These are phyloP conservation scores for Carollia perspicillata DNA, from an alignment of 2,113 vertebrate species.

Conservation along the genomic window DNA sequence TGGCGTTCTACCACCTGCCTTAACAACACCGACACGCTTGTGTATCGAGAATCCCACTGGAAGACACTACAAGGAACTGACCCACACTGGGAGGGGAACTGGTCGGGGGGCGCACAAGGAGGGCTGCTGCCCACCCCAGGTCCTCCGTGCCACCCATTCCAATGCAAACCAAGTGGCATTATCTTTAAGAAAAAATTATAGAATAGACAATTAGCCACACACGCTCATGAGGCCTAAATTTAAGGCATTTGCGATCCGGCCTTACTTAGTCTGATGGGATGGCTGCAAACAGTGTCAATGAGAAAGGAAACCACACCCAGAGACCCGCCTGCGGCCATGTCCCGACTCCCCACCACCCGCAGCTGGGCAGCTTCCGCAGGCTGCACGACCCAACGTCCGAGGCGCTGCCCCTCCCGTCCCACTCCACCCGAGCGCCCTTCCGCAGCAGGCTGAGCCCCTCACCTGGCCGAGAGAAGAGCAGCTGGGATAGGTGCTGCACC, in stretches of 20 bases:
- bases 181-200: not conserved
- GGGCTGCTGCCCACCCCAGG: not conserved
- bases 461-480: constrained; percentile 91
- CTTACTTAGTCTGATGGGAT: not conserved
- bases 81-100: not conserved
- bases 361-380: not conserved
- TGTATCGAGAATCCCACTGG: not conserved
- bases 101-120: not conserved
- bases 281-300: not conserved
- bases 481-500: constrained; percentile 90
- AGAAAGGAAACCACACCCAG: not conserved
- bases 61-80: not conserved
- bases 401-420: not conserved
- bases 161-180: not conserved
- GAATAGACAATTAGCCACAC: not conserved
- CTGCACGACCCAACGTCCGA: not conserved
- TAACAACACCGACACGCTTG: not conserved
- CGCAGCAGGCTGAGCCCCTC: not conserved
- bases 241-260: not conserved
- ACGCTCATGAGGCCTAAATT: not conserved
- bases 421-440: not conserved
- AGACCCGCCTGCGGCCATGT: too few relatives aligned
- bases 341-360: not conserved
- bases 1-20: not conserved
- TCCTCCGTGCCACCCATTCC: not conserved